Evolutionary conservation across 2,797 vertebrate species (phyloP).

Genomic region (Protonibea diacanthus): DNA sequence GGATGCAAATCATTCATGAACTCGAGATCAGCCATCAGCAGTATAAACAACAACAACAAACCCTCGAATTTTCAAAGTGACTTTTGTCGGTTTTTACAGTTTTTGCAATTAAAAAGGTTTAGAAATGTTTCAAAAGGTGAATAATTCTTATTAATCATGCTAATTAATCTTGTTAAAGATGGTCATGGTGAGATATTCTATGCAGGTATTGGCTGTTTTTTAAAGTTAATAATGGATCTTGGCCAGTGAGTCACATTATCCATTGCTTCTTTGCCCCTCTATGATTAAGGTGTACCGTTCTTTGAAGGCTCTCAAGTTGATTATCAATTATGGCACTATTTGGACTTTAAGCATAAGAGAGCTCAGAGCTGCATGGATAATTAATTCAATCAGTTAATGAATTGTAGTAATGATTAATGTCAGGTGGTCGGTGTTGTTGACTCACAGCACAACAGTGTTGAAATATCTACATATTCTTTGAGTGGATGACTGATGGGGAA

Average conservation of each 20-base stretch:
- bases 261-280: constrained; percentile 8
- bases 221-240: neutral
- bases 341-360: constrained; percentile 29
- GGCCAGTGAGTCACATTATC: constrained; percentile 9
- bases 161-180: neutral
- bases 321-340: constrained; percentile 35
- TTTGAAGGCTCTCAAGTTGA: constrained; percentile 21
- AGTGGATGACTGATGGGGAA: neutral
- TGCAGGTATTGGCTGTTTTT: neutral
- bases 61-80: neutral
- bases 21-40: neutral
- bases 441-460: neutral
- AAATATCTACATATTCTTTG: neutral
- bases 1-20: neutral
- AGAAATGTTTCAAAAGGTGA: neutral
- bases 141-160: neutral
- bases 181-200: neutral
- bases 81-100: neutral
- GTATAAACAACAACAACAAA: neutral
- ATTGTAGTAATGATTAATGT: constrained; percentile 24
- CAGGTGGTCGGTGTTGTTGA: constrained; percentile 7
- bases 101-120: neutral
- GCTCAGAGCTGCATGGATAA: constrained; percentile 43
- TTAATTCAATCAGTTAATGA: constrained; percentile 53
- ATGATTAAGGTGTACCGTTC: constrained; percentile 24